Base-by-base conservation (phyloP, 2,888 invertebrate species). In the Cryptocephalus moraei region DNA sequence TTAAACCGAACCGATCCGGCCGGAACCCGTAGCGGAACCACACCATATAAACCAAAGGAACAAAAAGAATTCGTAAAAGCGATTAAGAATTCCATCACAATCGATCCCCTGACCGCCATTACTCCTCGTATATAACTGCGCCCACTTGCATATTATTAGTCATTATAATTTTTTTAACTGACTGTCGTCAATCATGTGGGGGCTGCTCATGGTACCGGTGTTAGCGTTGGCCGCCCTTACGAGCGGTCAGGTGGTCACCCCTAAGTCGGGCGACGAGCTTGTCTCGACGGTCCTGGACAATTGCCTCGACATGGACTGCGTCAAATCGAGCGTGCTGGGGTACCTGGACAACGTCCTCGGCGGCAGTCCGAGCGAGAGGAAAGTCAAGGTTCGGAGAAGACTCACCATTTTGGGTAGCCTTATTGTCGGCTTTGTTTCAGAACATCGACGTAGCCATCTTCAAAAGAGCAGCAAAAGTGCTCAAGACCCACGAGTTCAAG, bases 371-470 rank as follows among this genome's bases (percentile, higher is more conserved):
- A 80, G 82, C 58, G 75, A 78, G 40, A 76, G 82, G 54, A 78
- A 78, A 50, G 73, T 58, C 33, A 64, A 69, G 68, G 69, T 70
- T 22, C 22, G 22, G 3, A 22, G 22, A 6, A 22, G 22, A 22
- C 6, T 22, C 22, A 22, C 22, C 3, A 2, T 22, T 22, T 22
- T 22, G 22, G 22, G 6, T 22, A 22, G 22, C 22, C 22, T 51
- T 38, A 31, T 32, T n/a, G 31, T 32, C 10, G 8, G 13, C 13
- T 4, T 14, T 34, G 44, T 61, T 80, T 51, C 72, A 80, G 55
- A 78, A 82, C 63, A 76, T 85, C 53, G 88, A 89, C 59, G 82
- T 81, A 66, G 82, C 84, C 48, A 82, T 90, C 57, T 80, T 81
- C 55, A 81, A 84, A 56, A 79, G 89, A 56, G 78, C 81, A 9